Conservation (phyloP, 2,888 invertebrate species). For the Drosophila meridiana region DNA sequence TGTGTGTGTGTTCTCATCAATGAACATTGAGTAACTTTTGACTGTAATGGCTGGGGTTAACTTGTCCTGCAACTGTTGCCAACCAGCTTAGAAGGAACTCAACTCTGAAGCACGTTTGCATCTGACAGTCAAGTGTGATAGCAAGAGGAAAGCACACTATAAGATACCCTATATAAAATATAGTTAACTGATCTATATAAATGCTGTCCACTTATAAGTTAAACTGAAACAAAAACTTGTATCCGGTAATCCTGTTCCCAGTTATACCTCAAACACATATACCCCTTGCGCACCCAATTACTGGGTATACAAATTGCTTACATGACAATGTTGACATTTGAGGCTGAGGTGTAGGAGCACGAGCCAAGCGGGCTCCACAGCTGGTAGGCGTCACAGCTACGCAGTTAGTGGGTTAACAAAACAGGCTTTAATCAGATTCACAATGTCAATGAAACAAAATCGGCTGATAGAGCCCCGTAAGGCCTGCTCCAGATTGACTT, state of each 20-base stretch:
- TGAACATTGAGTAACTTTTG: slow-evolving; percentile 62
- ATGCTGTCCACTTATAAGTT: not conserved
- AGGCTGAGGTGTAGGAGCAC: slow-evolving; percentile 17
- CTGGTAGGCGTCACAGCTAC: slow-evolving; percentile 24
- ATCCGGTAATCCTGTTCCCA: not conserved
- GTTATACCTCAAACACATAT: not conserved
- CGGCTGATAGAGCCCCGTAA: slow-evolving; percentile 1
- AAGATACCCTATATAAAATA: slow-evolving; percentile 18
- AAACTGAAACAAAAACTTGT: not conserved
- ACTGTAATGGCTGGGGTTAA: slow-evolving; percentile 35
- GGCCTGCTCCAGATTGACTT: slow-evolving; percentile 7
- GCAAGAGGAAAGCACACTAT: not conserved
- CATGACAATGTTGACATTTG: slow-evolving; percentile 29
- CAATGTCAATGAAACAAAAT: slow-evolving; percentile 30
- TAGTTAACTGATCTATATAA: not conserved
- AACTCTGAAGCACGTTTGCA: slow-evolving; percentile 61
- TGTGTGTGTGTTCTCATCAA: slow-evolving; percentile 50
- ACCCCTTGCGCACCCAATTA: not conserved
- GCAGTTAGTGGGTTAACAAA: slow-evolving; percentile 19
- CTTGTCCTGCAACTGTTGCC: slow-evolving; percentile 16
- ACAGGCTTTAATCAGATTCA: slow-evolving; percentile 36
- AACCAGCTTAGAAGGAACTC: slow-evolving; percentile 26
- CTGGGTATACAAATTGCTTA: slow-evolving; percentile 15
- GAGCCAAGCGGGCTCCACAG: not conserved
- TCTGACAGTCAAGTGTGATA: slow-evolving; percentile 39